Evolutionary conservation across 2,797 vertebrate genomes (phyloP).

Genomic region (Onychomys arenicola): DNA sequence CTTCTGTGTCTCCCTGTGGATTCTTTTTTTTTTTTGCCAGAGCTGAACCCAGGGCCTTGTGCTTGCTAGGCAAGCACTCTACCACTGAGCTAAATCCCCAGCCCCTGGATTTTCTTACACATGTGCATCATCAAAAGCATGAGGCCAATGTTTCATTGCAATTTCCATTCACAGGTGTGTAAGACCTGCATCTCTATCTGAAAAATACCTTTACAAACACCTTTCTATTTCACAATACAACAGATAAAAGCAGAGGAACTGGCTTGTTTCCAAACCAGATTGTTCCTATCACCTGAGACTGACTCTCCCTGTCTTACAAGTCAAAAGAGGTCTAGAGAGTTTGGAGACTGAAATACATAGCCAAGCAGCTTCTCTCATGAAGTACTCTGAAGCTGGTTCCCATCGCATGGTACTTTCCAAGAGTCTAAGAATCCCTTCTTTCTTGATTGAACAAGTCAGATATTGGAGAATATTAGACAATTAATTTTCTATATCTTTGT

Average conservation of each 20-base stretch:
- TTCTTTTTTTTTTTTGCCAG: too few relatives aligned
- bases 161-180: neutral
- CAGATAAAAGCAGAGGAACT: neutral
- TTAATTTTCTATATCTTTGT: neutral
- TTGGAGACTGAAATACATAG: neutral
- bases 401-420: neutral
- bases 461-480: neutral
- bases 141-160: conserved; percentile 41
- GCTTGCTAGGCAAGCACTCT: too few relatives aligned
- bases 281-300: neutral
- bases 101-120: conserved; percentile 40
- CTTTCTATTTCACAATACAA: conserved; percentile 13
- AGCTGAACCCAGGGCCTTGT: too few relatives aligned
- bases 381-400: neutral
- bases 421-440: neutral
- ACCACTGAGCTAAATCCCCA: too few relatives aligned
- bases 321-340: neutral
- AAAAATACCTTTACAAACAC: conserved; percentile 13
- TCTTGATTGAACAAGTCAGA: neutral
- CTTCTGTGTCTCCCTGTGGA: neutral
- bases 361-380: neutral
- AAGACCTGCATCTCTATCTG: neutral
- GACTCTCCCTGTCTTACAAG: neutral
- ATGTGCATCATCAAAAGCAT: conserved; percentile 2
- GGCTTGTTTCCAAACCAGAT: neutral